Evolutionary conservation across 2,113 vertebrate species (phyloP).

Genomic region (Oncorhynchus keta): DNA sequence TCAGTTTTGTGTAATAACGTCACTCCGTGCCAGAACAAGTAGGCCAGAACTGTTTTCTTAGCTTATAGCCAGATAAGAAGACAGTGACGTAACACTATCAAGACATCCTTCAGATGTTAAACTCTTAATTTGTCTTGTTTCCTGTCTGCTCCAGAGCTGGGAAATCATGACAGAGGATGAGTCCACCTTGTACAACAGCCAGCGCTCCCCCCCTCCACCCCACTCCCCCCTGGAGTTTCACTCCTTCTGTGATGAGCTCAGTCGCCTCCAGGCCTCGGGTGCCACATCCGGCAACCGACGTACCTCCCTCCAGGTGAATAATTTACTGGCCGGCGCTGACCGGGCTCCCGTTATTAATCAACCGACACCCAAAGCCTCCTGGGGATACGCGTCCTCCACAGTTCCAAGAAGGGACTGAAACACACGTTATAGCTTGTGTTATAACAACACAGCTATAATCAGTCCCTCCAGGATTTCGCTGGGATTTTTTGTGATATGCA

Average conservation of each 20-base stretch:
- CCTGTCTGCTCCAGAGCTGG: conserved; percentile 81
- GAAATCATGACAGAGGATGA: conserved; percentile 91
- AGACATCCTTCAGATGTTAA: not conserved
- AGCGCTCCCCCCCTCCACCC: conserved; percentile 59
- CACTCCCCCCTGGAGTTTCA: conserved; percentile 57
- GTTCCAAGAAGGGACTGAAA: too few species aligned
- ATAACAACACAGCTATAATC: too few species aligned
- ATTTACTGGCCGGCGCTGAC: not conserved
- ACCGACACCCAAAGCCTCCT: not conserved
- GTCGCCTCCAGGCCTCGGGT: conserved; percentile 67
- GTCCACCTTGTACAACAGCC: conserved; percentile 69
- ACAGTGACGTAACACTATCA: not conserved
- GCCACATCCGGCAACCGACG: conserved; percentile 65
- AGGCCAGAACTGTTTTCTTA: not conserved
- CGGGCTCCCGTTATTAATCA: conserved; percentile 20
- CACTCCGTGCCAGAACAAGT: not conserved
- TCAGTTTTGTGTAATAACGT: not conserved
- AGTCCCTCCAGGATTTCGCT: too few species aligned
- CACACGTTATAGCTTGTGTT: too few species aligned
- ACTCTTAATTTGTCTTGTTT: not conserved
- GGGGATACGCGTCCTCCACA: not conserved
- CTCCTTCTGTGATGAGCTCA: conserved; percentile 73
- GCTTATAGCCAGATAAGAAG: not conserved
- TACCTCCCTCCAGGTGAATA: conserved; percentile 76
- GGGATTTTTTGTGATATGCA: too few species aligned